phyloP scores from a whole-genome alignment of 2,888 invertebrate species.

The Dendrolimus pini region DNA sequence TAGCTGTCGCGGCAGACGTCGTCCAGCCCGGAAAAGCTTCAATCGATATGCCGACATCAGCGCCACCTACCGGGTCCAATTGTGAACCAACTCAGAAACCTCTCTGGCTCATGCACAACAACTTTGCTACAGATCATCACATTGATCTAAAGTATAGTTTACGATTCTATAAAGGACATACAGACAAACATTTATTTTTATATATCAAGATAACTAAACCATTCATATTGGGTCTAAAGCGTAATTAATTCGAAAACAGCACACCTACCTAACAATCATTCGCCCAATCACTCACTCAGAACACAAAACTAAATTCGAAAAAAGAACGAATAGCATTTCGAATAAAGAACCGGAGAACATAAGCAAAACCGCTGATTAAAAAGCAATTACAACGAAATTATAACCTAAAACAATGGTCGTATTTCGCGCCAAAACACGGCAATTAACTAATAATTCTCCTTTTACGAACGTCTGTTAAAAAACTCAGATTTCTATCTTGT shows the following conservation, averaged over 20 bases:
- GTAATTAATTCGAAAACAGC: neutral
- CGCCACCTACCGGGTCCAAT: too few relatives aligned
- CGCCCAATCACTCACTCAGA: neutral
- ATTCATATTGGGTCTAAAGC: too few relatives aligned
- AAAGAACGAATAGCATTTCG: neutral
- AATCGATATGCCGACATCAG: too few relatives aligned
- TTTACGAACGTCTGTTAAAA: constrained; percentile 13
- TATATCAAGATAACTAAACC: too few relatives aligned
- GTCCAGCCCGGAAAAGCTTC: too few relatives aligned
- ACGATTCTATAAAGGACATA: too few relatives aligned
- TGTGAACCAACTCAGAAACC: too few relatives aligned
- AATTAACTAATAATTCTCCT: constrained; percentile 67
- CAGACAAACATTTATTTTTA: too few relatives aligned
- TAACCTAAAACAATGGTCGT: constrained; percentile 48
- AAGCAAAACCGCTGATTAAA: constrained; percentile 43
- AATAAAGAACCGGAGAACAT: constrained; percentile 6
- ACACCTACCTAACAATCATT: constrained; percentile 3
- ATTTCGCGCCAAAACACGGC: constrained; percentile 48
- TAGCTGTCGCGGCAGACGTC: too few relatives aligned
- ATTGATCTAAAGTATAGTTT: too few relatives aligned
- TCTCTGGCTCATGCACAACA: too few relatives aligned
- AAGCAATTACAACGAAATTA: constrained; percentile 39
- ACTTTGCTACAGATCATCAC: too few relatives aligned
- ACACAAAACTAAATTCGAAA: neutral
- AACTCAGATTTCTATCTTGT: neutral